These are phyloP conservation scores for Pangasius mekongensis DNA, from an alignment of 2,797 vertebrate species.

Conservation along the genomic window DNA sequence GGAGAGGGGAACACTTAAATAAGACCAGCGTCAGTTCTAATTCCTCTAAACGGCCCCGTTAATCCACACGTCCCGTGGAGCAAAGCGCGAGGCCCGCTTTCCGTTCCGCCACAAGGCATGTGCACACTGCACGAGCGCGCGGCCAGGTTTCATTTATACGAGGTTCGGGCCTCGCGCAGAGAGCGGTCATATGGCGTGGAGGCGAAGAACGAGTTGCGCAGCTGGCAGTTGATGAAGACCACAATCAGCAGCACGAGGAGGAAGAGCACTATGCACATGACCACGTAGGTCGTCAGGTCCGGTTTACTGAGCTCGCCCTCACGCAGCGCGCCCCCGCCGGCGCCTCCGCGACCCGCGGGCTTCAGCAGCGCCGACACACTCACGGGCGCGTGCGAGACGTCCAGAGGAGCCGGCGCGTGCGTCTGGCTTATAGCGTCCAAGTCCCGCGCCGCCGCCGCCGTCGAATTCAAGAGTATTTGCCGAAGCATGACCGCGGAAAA, in stretches of 20 bases:
- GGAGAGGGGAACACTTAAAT: not conserved
- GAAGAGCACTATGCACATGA: slow-evolving; percentile 93
- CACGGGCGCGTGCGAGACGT: slow-evolving; percentile 86
- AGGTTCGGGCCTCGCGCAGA: slow-evolving; percentile 89
- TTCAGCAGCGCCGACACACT: slow-evolving; percentile 88
- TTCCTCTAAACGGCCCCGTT: slow-evolving; percentile 1
- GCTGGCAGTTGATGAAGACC: slow-evolving; percentile 98
- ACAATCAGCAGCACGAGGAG: slow-evolving; percentile 91
- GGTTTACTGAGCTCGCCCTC: slow-evolving; percentile 91
- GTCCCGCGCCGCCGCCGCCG: slow-evolving; percentile 79
- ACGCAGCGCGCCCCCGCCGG: slow-evolving; percentile 76
- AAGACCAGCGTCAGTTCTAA: not conserved
- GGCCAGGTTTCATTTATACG: slow-evolving; percentile 82
- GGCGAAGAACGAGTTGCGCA: slow-evolving; percentile 95
- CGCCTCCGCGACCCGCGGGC: slow-evolving; percentile 79
- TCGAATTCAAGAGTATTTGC: slow-evolving; percentile 90
- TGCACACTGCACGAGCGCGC: not conserved
- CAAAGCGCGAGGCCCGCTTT: not conserved
- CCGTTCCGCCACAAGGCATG: not conserved
- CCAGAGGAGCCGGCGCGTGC: slow-evolving; percentile 81
- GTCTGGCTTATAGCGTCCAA: slow-evolving; percentile 85
- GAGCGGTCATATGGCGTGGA: slow-evolving; percentile 97
- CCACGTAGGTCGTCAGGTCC: slow-evolving; percentile 91
- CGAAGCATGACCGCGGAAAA: slow-evolving; percentile 82
- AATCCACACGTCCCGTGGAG: not conserved